Conservation (phyloP, 2,113 vertebrate genomes). For the Motacilla tschutschensis region DNA sequence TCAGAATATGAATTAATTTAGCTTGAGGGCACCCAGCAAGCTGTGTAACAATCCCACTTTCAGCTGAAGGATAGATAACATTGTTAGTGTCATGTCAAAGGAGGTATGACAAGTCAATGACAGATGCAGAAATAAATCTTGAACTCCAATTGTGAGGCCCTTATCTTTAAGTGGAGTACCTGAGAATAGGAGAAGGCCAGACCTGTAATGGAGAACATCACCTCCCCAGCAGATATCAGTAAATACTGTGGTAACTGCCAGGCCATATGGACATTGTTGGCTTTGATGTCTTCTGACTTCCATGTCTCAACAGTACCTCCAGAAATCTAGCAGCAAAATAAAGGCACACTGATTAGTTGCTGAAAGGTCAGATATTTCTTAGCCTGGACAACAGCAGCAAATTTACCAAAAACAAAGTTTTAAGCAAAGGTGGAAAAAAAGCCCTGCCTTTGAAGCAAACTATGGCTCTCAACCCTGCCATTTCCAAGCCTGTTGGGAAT, state of each 20-base stretch:
- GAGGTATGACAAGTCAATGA: background rate
- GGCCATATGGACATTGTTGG: conserved; percentile 85
- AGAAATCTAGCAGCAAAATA: conserved; percentile 61
- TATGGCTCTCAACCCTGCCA: background rate
- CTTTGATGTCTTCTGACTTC: conserved; percentile 80
- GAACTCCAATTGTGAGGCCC: background rate
- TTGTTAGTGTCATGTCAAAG: background rate
- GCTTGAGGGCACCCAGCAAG: background rate
- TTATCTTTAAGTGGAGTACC: conserved; percentile 68
- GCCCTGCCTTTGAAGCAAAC: background rate
- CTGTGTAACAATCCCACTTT: background rate
- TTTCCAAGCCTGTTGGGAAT: background rate
- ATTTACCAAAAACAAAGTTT: background rate
- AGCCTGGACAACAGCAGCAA: background rate
- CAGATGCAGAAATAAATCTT: background rate
- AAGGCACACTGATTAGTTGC: background rate
- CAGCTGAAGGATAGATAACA: background rate
- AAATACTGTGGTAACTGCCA: conserved; percentile 95
- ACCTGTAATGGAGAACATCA: conserved; percentile 96
- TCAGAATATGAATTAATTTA: background rate
- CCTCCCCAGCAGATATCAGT: conserved; percentile 88
- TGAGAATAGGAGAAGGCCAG: conserved; percentile 98
- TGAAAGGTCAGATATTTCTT: background rate
- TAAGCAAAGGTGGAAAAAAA: background rate
- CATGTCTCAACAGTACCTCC: background rate